Base-by-base conservation (phyloP, 2,888 invertebrate species). In the Tinea pellionella region DNA sequence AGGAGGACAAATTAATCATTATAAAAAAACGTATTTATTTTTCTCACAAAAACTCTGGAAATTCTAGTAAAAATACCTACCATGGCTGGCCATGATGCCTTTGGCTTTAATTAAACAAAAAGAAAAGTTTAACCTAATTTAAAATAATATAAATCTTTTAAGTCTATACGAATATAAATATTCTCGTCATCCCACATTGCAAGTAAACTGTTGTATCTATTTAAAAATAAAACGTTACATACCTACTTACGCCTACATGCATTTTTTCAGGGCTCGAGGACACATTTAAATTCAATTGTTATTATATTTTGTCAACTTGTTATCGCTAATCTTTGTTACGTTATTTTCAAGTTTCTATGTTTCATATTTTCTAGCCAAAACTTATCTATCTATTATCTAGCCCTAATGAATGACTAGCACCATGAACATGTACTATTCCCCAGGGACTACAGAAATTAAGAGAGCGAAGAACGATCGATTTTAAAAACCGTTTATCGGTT, bases 161-260 rank as follows among this genome's bases (percentile, higher is more conserved):
- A n/a, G n/a, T n/a, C n/a, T n/a, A 24, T 24, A 24, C 24, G 24
- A 6, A 24, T 24, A n/a, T n/a, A n/a, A n/a, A n/a, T 24, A 24
- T 24, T 24, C 24, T 6, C n/a, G 16, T 47, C 47, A 15, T 47
- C 47, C 47, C 47, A 47, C 47, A 47, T 37, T 47, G 47, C 37
- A 37, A 37, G 3, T 24, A 24, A 8, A 47, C 47, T n/a, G 2
- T 47, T 47, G 47, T 47, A 16, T 15, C 15, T 9, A 15, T 47
- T 47, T 47, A 47, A 47, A 47, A 47, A 47, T 47, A 47, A 47
- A 47, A 15, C 47, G 47, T 47, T 47, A 47, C 47, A 12, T 37
- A 37, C 30, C 30, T 7, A 30, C 24, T 41, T 12, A 47, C 47
- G 15, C 47, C 47, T 47, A 47, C 47, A 16, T 47, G 47, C n/a